These are phyloP conservation scores for Alviniconcha marisindica DNA, from an alignment of 1,140 invertebrate species.

Conservation along the genomic window DNA sequence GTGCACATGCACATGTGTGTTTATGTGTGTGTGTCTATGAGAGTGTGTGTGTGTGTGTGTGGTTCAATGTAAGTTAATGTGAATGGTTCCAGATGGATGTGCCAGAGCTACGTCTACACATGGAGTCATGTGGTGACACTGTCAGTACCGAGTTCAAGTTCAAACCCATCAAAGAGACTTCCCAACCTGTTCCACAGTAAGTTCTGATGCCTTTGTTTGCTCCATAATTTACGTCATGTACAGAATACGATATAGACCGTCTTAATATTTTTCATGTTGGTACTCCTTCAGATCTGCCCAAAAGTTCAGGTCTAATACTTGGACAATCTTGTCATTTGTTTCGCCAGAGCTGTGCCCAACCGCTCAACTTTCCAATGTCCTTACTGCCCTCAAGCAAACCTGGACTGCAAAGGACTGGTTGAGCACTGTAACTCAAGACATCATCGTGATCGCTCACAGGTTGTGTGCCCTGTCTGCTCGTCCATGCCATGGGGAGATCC, in stretches of 20 bases:
- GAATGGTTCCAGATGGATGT: constrained; percentile 47
- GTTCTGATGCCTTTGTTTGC: not conserved
- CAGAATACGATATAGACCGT: too few relatives aligned
- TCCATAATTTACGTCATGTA: not conserved
- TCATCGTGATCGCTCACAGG: constrained; percentile 45
- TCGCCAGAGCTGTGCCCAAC: constrained; percentile 52
- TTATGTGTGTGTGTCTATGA: not conserved
- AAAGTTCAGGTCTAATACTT: too few relatives aligned
- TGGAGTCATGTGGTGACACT: constrained; percentile 41
- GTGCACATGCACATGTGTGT: not conserved
- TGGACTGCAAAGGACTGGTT: constrained; percentile 48
- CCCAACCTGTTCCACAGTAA: constrained; percentile 51
- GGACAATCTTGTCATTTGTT: not conserved
- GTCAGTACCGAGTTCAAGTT: constrained; percentile 49
- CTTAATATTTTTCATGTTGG: too few relatives aligned
- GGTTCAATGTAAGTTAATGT: not conserved
- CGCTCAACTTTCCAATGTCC: constrained; percentile 64
- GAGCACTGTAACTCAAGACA: constrained; percentile 68
- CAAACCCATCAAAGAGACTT: constrained; percentile 53
- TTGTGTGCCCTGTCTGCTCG: constrained; percentile 72
- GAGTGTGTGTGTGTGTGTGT: constrained; percentile 8
- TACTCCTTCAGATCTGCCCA: too few relatives aligned
- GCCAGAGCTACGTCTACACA: constrained; percentile 47
- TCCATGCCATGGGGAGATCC: constrained; percentile 75
- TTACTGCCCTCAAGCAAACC: constrained; percentile 55